phyloP scores from a whole-genome alignment of 2,888 invertebrate species.

The Drosophila monieri region DNA sequence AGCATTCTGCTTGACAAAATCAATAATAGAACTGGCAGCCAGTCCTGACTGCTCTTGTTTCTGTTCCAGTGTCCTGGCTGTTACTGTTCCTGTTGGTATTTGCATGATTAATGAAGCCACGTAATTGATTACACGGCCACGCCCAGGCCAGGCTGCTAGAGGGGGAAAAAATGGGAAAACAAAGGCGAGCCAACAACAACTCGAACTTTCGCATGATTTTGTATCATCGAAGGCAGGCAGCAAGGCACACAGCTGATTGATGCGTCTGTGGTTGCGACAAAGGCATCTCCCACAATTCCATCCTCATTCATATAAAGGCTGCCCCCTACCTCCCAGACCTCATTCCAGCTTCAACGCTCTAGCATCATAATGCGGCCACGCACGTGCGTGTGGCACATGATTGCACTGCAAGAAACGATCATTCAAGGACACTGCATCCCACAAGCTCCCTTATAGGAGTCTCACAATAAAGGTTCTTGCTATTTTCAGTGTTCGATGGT shows the following conservation, averaged over 20 bases:
- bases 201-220: conserved; percentile 39
- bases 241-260: conserved; percentile 67
- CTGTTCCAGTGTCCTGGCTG: conserved; percentile 6
- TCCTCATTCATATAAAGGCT: background rate
- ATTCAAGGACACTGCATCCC: background rate
- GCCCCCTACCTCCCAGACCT: background rate
- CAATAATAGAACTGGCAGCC: conserved; percentile 52
- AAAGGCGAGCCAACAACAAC: conserved; percentile 25
- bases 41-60: conserved; percentile 29
- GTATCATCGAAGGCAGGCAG: conserved; percentile 46
- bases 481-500: background rate
- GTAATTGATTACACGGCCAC: conserved; percentile 72
- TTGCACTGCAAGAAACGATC: conserved; percentile 14
- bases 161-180: conserved; percentile 3
- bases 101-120: conserved; percentile 77
- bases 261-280: conserved; percentile 52
- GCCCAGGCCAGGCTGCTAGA: conserved; percentile 26
- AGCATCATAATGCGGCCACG: conserved; percentile 39
- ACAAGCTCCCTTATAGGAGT: background rate
- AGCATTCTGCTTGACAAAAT: conserved; percentile 60
- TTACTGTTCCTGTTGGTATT: conserved; percentile 54
- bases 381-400: conserved; percentile 52
- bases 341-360: conserved; percentile 10
- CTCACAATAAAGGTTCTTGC: too few species aligned
- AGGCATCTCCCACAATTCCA: conserved; percentile 29